phyloP scores from a whole-genome alignment of 2,797 vertebrate species.

The Amblyraja radiata region DNA sequence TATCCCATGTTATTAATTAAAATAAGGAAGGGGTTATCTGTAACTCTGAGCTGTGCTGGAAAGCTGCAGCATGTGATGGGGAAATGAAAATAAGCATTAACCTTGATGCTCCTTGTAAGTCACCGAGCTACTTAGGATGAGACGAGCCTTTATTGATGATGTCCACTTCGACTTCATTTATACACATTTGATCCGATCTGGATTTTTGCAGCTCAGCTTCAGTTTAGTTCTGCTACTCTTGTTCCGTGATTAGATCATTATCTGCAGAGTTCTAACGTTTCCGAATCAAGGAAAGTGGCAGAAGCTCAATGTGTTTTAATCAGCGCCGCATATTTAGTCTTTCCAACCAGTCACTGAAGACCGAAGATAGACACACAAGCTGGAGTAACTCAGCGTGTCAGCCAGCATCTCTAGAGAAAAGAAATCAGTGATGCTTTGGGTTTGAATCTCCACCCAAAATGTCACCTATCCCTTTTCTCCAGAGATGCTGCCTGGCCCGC shows the following conservation, averaged over 20 bases:
- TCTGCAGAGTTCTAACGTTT: not conserved
- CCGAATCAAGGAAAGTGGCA: not conserved
- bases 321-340: not conserved
- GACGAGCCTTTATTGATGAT: not conserved
- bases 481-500: too few relatives aligned
- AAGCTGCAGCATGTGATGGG: not conserved
- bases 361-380: not conserved
- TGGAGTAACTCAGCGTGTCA: too few relatives aligned
- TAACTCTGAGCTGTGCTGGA: not conserved
- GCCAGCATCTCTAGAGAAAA: too few relatives aligned
- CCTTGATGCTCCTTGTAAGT: not conserved
- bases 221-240: not conserved
- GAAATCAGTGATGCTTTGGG: too few relatives aligned
- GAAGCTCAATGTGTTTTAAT: not conserved
- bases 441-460: too few relatives aligned
- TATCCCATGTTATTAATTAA: not conserved
- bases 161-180: not conserved
- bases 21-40: not conserved
- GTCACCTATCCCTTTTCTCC: too few relatives aligned
- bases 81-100: not conserved
- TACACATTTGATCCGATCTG: not conserved
- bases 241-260: not conserved
- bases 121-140: not conserved
- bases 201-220: not conserved
- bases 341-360: not conserved